Conservation (phyloP, 2,113 vertebrate species). For the Zeus faber region DNA sequence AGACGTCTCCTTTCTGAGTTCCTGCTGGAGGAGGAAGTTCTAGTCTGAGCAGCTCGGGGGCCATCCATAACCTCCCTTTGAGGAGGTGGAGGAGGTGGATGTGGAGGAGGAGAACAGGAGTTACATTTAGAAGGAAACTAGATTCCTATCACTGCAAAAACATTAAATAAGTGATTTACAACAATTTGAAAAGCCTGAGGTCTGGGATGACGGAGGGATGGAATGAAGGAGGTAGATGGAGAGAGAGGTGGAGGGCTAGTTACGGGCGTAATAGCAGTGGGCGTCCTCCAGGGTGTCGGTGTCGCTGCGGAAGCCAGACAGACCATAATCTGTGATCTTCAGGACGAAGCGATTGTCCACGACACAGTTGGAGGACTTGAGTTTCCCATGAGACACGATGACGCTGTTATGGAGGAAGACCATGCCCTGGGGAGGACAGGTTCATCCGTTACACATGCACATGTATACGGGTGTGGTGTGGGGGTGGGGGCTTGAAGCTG, state of each 20-base stretch:
- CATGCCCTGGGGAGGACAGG: conserved; percentile 82
- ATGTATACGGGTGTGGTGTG: too few relatives aligned
- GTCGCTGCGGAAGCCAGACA: conserved; percentile 81
- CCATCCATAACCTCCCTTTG: conserved; percentile 88
- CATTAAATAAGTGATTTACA: too few relatives aligned
- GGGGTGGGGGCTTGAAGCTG: too few relatives aligned
- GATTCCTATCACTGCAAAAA: too few relatives aligned
- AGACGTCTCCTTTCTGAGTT: conserved; percentile 89
- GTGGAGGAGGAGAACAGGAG: neutral
- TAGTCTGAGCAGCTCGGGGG: conserved; percentile 85
- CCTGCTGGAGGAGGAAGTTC: conserved; percentile 72
- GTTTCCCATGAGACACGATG: conserved; percentile 88
- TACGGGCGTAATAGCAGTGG: conserved; percentile 87
- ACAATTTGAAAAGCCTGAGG: neutral
- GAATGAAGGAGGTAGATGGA: neutral
- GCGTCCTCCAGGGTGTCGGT: conserved; percentile 69
- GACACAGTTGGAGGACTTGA: conserved; percentile 95
- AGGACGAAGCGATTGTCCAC: conserved; percentile 94
- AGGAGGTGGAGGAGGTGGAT: neutral
- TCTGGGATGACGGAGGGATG: neutral
- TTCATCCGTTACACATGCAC: too few relatives aligned
- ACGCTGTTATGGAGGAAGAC: conserved; percentile 89
- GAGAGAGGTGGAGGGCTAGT: conserved; percentile 43
- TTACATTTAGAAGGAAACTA: too few relatives aligned
- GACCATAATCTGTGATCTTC: conserved; percentile 93